Evolutionary conservation across 2,797 vertebrate genomes (phyloP), one percentile per base, ranked within the genome.

Genomic region (Oryzias dopingdopingensis): DNA sequence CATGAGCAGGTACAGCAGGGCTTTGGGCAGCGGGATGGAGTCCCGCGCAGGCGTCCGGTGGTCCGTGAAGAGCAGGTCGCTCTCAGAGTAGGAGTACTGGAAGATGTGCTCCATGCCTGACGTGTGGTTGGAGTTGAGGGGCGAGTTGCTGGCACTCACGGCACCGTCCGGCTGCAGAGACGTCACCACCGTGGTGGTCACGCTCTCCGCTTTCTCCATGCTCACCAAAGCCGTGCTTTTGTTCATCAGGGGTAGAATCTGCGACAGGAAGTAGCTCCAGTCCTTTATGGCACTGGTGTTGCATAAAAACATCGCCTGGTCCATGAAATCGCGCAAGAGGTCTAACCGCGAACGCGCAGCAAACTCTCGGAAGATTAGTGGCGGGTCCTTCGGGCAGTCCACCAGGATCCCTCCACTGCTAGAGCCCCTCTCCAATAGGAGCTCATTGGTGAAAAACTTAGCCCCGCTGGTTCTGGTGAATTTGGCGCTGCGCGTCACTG

Each of bases 1-100:
- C 93, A 95, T 94, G 37, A 96, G 87, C 71, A 95, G 91, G 84
- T 96, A 96, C 15, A 96, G 92, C 6, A 96, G 92, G 14, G 94
- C 94, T 56, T 93, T 94, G 77, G 94, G 94, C 69, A 96, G 85
- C 47, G 92, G 94, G 41, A 94, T 92, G 24, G 93, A 78, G 0
- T 93, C 93, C 42, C 92, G 81, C 32, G 86, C 84, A 4, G 93
- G 92, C 0, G 91, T 89, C 67, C 92, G 91, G 87, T 91, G 88
- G 83, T 94, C 93, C 49, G 92, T 92, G 86, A 92, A 92, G 54
- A 93, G 88, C 75, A 93, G 89, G 73, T 93, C 93, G 40, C 90
- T 89, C 79, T 94, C 94, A 0, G 93, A 94, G 62, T 92, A 94
- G 0, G 94, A 93, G 70, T 93, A 94, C 65, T 93, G 94, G 50